Conservation (phyloP, 2,888 invertebrate species). For the Drosophila engyochracea region DNA sequence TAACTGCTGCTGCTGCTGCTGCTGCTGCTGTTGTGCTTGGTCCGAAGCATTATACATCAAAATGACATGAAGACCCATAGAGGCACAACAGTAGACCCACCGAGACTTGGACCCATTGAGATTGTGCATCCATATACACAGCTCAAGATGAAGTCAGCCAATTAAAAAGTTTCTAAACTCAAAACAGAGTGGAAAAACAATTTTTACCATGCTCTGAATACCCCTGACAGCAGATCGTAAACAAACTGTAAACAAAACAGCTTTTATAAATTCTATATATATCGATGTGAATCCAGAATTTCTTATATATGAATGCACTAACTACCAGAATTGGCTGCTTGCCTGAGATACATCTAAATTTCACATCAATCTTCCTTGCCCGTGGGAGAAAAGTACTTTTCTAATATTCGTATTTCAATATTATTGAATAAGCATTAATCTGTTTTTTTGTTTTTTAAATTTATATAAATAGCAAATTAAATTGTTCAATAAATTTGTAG, state of each 20-base stretch:
- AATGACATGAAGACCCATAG: conserved; percentile 28
- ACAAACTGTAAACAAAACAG: background rate
- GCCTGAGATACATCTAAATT: background rate
- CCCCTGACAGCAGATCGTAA: background rate
- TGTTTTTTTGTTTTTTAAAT: too few relatives aligned
- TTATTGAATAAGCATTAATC: background rate
- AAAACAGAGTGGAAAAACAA: background rate
- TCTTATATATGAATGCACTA: background rate
- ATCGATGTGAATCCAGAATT: background rate
- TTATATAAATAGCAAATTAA: background rate
- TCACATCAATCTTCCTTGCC: too few relatives aligned
- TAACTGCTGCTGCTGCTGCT: conserved; percentile 3
- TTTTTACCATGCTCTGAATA: background rate
- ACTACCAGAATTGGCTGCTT: background rate
- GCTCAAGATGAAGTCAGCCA: conserved; percentile 22
- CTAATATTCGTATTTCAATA: background rate
- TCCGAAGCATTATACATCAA: conserved; percentile 14
- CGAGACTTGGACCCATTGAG: background rate
- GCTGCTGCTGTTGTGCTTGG: background rate
- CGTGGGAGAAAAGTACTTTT: background rate
- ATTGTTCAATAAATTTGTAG: background rate
- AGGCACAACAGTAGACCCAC: background rate
- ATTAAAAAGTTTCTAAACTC: conserved; percentile 33
- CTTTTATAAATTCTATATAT: background rate
- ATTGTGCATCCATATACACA: background rate